These are phyloP conservation scores for Orthochromis indermauri DNA, from an alignment of 2,113 vertebrate species.

Conservation along the genomic window DNA sequence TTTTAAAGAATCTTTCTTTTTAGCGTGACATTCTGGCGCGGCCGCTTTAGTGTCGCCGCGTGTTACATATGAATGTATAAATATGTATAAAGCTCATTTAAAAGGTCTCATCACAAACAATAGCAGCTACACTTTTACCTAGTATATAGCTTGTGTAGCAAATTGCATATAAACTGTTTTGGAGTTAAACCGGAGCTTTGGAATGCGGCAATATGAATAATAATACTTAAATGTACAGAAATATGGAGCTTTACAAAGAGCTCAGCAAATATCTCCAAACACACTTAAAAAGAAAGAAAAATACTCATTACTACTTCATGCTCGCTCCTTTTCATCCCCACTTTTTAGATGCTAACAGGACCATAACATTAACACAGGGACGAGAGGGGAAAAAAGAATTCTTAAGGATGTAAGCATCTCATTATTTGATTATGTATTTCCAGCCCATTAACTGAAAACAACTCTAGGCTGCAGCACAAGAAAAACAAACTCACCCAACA, in stretches of 20 bases:
- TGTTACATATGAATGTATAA: neutral
- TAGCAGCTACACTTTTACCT: neutral
- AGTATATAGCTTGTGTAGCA: neutral
- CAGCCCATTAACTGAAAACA: neutral
- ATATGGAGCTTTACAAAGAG: neutral
- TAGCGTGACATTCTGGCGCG: no score
- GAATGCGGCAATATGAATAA: neutral
- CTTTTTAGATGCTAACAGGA: neutral
- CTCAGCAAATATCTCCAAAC: neutral
- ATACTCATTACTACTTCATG: neutral
- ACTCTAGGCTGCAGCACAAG: neutral
- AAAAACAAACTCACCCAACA: neutral
- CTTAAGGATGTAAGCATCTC: neutral
- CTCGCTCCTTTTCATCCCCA: neutral
- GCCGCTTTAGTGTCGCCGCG: no score
- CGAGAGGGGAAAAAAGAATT: fast-evolving
- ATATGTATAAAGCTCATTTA: neutral
- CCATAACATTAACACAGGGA: neutral
- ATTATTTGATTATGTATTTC: neutral
- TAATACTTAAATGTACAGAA: neutral
- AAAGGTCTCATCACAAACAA: neutral
- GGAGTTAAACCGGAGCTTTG: neutral
- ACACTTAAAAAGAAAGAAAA: neutral
- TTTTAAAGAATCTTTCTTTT: no score
- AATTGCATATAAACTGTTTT: neutral